Base-by-base conservation (phyloP, 1,140 invertebrate species). In the Trialeurodes vaporariorum region DNA sequence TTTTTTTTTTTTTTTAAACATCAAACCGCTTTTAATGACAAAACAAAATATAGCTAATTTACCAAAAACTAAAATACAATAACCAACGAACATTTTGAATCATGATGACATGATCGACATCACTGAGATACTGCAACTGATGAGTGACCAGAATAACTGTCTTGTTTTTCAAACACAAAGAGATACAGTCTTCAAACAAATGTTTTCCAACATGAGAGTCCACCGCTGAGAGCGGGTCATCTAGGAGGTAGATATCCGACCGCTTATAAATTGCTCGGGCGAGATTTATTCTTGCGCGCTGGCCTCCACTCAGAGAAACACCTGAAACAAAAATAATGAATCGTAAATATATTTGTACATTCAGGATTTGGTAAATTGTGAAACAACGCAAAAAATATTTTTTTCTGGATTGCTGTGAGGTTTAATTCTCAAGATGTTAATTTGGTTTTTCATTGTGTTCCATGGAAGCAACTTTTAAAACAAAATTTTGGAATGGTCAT, bases 241-340 rank as follows among this genome's bases (percentile, higher is more conserved):
- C 91, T 1, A 93, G 76, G 0, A 93, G 75, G 75, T 91, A 92
- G 27, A 92, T 81, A 74, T 90, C 86, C 1, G 85, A 83, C 68
- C 84, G 78, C 73, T 82, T 86, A 71, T 90, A 90, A 34, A 91
- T 82, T 9, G 88, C 86, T 68, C 81, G 84, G 0, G 92, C 92
- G 58, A 95, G 79, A 74, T 91, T 94, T 1, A 97, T 89, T 72
- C 94, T 84, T 0, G 94, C 93, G 70, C 89, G 88, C 78, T 98
- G 94, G 49, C 95, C 94, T 67, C 94, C 94, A 76, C 91, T 94
- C n/a, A 92, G 79, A 2, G 69, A 70, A n/a, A 70, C 94, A 49
- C 34, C 34, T 49, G 34, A 49, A 49, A 49, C 5, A n/a, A n/a
- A n/a, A n/a, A n/a, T n/a, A n/a, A n/a, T n/a, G n/a, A n/a, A n/a